Conservation (phyloP, 2,797 vertebrate species). For the Lerista edwardsae region DNA sequence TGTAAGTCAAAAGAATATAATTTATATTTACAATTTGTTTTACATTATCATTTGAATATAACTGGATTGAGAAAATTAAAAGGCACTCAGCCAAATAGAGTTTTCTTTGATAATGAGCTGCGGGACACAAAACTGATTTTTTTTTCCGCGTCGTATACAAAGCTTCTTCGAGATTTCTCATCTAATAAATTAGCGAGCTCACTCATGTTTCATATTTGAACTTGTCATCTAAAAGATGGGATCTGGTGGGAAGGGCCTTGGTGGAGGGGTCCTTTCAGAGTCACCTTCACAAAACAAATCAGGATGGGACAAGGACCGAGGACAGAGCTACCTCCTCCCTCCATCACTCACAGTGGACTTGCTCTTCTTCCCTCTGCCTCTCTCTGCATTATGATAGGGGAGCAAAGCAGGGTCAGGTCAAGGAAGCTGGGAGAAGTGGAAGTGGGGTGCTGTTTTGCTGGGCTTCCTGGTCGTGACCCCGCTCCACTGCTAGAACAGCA, state of each 20-base stretch:
- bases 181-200: slow-evolving; percentile 25
- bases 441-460: no score
- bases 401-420: no score
- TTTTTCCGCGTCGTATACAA: not conserved
- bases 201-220: not conserved
- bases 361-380: no score
- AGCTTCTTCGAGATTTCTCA: slow-evolving; percentile 13
- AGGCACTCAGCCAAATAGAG: slow-evolving; percentile 1
- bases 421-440: no score
- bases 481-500: no score
- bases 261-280: not conserved
- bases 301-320: no score
- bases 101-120: slow-evolving; percentile 24
- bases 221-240: slow-evolving; percentile 7
- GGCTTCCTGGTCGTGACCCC: no score
- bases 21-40: slow-evolving; percentile 18
- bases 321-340: no score
- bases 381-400: no score
- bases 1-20: slow-evolving; percentile 19
- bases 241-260: slow-evolving; percentile 26
- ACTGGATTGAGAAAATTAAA: not conserved
- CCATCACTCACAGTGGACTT: no score
- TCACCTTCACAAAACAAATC: slow-evolving; percentile 32
- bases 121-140: slow-evolving; percentile 15
- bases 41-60: slow-evolving; percentile 5